Evolutionary conservation across 1,140 invertebrate genomes (phyloP).

Genomic region (Diplogasteroides magnus): DNA sequence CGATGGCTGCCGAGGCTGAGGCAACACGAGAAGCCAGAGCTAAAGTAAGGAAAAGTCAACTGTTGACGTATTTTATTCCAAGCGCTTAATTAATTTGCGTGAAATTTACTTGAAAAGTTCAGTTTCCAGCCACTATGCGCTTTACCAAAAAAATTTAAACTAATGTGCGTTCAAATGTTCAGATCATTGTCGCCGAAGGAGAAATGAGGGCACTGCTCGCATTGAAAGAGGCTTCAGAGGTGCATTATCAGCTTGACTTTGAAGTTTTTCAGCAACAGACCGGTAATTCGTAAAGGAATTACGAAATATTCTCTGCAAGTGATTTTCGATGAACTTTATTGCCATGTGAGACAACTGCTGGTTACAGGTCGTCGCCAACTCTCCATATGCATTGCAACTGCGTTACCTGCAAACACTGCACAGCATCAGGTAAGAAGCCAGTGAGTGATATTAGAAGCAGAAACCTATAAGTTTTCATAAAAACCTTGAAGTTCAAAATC

Average conservation of each 20-base stretch:
- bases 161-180: slow-evolving; percentile 35
- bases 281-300: slow-evolving; percentile 2
- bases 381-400: slow-evolving; percentile 79
- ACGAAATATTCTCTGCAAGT: slow-evolving; percentile 1
- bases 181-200: slow-evolving; percentile 58
- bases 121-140: neutral
- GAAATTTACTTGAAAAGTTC: slow-evolving; percentile 12
- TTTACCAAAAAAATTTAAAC: neutral
- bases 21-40: slow-evolving; percentile 53
- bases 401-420: slow-evolving; percentile 61
- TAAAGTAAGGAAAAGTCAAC: slow-evolving; percentile 29
- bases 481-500: no score
- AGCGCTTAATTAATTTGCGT: no score
- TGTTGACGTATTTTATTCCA: slow-evolving; percentile 16
- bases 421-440: slow-evolving; percentile 50
- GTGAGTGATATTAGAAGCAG: neutral
- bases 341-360: slow-evolving; percentile 16
- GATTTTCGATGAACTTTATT: neutral
- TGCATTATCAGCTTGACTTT: no score
- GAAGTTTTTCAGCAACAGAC: no score
- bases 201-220: slow-evolving; percentile 56
- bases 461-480: no score
- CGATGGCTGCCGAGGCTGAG: slow-evolving; percentile 58
- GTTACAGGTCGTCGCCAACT: no score
- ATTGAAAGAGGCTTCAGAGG: slow-evolving; percentile 56